Percentiles rank a stretch among this genome's conserved stretches.
These are phyloP conservation scores for Coenonympha glycerion DNA, from an alignment of 2,888 invertebrate species.

Conservation along the genomic window DNA sequence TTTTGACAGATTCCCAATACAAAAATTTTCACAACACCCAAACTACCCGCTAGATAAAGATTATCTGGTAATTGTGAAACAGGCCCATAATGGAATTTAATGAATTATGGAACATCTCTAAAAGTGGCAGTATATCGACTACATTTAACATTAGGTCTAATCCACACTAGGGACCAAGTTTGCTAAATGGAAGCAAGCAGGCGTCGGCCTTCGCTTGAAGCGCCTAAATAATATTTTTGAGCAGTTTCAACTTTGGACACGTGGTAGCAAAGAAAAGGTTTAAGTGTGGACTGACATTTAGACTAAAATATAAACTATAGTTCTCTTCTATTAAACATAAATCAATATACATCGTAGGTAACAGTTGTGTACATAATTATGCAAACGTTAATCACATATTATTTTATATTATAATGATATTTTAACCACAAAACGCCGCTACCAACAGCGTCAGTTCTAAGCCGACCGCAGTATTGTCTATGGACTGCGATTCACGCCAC, in stretches of 20 bases:
- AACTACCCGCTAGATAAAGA: neutral
- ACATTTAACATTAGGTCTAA: conserved; percentile 26
- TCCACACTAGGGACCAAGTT: conserved; percentile 16
- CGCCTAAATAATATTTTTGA: too few relatives aligned
- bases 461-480: too few relatives aligned
- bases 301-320: conserved; percentile 12
- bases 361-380: conserved; percentile 19
- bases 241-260: neutral
- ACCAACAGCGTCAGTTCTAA: too few relatives aligned
- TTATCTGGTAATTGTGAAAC: neutral
- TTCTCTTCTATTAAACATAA: conserved; percentile 13
- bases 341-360: conserved; percentile 18
- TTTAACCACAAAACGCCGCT: too few relatives aligned
- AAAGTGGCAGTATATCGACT: too few relatives aligned
- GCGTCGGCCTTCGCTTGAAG: too few relatives aligned
- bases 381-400: too few relatives aligned
- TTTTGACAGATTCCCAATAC: neutral
- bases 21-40: neutral
- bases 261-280: neutral
- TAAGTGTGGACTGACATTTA: conserved; percentile 13
- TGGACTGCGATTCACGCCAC: too few relatives aligned
- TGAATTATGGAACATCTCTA: too few relatives aligned
- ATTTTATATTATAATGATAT: too few relatives aligned
- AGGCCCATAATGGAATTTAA: too few relatives aligned
- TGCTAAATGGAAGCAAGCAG: neutral